Evolutionary conservation across 53 echinoderm and acorn worm species (phyloP).

Genomic region (Echinarachnius parma): DNA sequence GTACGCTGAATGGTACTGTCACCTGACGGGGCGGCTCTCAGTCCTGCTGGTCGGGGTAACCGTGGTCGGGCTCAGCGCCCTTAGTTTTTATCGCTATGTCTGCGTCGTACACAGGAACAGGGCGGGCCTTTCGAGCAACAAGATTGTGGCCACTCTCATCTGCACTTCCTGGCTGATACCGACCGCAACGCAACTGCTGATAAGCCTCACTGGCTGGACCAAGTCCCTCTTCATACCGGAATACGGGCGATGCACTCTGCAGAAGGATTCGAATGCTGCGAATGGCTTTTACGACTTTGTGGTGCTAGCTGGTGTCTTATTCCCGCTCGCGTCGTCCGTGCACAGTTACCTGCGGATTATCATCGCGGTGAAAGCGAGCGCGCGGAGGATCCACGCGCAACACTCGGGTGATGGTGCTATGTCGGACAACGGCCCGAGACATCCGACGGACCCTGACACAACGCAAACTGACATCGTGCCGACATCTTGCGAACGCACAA

Average conservation of each 20-base stretch:
- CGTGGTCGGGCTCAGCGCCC: conserved; percentile 31
- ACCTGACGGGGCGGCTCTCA: conserved; percentile 44
- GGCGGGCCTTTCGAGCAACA: conserved; percentile 20
- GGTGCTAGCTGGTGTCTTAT: conserved; percentile 44
- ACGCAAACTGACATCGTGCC: background rate
- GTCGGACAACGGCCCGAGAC: background rate
- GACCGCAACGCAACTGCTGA: background rate
- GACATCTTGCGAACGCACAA: conserved; percentile 1
- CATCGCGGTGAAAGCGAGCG: conserved; percentile 27
- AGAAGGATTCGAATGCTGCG: conserved; percentile 17
- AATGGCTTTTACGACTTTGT: conserved; percentile 29
- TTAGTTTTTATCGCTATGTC: conserved; percentile 54
- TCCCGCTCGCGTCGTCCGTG: conserved; percentile 17
- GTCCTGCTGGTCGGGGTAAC: conserved; percentile 52
- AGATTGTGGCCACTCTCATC: conserved; percentile 14
- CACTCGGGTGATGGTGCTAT: background rate
- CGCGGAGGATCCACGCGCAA: conserved; percentile 19
- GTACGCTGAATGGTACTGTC: conserved; percentile 46
- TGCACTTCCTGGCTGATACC: conserved; percentile 32
- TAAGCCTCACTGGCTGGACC: conserved; percentile 18
- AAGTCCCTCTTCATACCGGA: conserved; percentile 19
- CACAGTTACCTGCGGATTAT: conserved; percentile 56
- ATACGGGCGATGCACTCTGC: conserved; percentile 51
- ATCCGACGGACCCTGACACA: background rate
- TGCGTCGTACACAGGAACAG: conserved; percentile 49